Base-by-base conservation (phyloP, 2,797 vertebrate species). In the Rachycentron canadum region DNA sequence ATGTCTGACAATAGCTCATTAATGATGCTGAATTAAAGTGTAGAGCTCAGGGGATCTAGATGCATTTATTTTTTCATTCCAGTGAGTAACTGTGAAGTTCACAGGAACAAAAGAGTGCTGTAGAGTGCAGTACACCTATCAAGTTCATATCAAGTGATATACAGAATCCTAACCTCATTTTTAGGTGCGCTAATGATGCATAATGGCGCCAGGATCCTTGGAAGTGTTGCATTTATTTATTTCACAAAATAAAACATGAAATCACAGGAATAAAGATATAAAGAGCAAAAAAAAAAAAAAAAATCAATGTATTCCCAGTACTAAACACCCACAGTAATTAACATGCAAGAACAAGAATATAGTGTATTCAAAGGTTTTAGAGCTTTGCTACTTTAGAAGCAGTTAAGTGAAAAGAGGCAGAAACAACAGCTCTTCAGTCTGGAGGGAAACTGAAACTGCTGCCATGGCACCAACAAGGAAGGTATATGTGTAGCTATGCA, bases 11-110 rank as follows among this genome's bases (percentile, higher is more conserved):
- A 26, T 55, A 28, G 28, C n/a, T 60, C 28, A 19, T 72, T 68
- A 68, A 58, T 64, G 53, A 74, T 17, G 58, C n/a, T 49, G 32
- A 75, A 71, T 78, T 34, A 73, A 72, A 69, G 70, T 59, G 67
- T 53, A n/a, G 12, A 9, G 32, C 53, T 73, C 53, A 62, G 43
- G 62, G 28, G 34, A 69, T 72, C 47, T 26, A 32, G 25, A 68
- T 68, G 70, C 69, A n/a, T 69, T 78, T 6, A 21, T 60, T 68
- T 58, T 62, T 63, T 60, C 11, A 49, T 49, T 68, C 36, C 56
- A 32, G 26, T 57, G 59, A 67, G 28, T 78, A 66, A 69, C 60
- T 69, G 52, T 81, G 28, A 64, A 63, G 49, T 82, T 79, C 25
- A 65, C 74, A 65, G 12, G 26, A 76, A 45, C 36, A 68, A 62